Percentiles rank a stretch among this genome's conserved stretches.
phyloP scores from a whole-genome alignment of 2,888 invertebrate species.

The Macrophya annulata region DNA sequence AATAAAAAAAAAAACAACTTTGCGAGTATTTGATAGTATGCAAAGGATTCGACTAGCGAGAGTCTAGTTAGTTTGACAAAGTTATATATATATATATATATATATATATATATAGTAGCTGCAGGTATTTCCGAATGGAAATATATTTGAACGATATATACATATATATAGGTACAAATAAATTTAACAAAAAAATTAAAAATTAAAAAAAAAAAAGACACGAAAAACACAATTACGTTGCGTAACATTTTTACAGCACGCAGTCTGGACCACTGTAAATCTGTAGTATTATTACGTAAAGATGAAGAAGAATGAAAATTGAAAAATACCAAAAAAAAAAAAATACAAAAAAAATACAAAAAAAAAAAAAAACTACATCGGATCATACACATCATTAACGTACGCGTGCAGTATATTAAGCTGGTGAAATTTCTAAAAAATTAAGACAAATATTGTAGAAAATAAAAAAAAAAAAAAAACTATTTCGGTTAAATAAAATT shows the following conservation, averaged over 20 bases:
- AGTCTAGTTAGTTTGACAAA: background rate
- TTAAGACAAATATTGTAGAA: background rate
- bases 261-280: slow-evolving; percentile 52
- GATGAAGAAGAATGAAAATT: background rate
- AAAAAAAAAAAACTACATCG: background rate
- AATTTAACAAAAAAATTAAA: background rate
- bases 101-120: background rate
- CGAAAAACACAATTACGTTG: too few species aligned
- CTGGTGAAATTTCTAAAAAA: slow-evolving; percentile 21
- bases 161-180: slow-evolving; percentile 17
- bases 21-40: background rate
- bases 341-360: background rate
- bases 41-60: background rate
- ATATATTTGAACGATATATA: slow-evolving; percentile 1
- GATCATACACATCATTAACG: slow-evolving; percentile 31
- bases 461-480: background rate
- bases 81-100: background rate
- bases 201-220: background rate
- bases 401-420: background rate
- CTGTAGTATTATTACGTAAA: slow-evolving; percentile 38
- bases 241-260: slow-evolving; percentile 47
- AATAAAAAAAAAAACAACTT: too few species aligned
- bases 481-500: background rate
- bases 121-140: background rate
- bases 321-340: background rate